These are phyloP conservation scores for Heterocephalus glaber DNA, from an alignment of 2,113 vertebrate genomes.

Conservation along the genomic window DNA sequence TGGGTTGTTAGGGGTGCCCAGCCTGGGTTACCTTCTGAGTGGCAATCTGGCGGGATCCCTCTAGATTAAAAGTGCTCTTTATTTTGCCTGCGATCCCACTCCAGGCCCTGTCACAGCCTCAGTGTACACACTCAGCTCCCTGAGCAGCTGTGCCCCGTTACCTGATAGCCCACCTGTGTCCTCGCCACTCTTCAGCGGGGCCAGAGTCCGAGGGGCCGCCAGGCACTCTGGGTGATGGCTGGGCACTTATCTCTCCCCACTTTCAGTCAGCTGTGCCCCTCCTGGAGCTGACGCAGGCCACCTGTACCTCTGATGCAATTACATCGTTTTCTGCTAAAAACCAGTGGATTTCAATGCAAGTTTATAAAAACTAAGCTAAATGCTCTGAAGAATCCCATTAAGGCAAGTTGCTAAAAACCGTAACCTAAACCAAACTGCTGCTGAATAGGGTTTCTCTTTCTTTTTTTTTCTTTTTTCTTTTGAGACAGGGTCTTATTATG, in stretches of 20 bases:
- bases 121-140: neutral
- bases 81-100: neutral
- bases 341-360: neutral
- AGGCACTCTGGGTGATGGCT: neutral
- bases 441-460: neutral
- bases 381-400: neutral
- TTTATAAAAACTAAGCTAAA: neutral
- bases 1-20: neutral
- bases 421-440: neutral
- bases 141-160: fast-evolving
- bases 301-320: fast-evolving
- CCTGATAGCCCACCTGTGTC: neutral
- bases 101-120: neutral
- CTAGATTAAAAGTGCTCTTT: neutral
- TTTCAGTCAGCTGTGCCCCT: fast-evolving
- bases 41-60: neutral
- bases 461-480: too few species aligned
- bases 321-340: neutral
- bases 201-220: fast-evolving
- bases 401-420: neutral
- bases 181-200: neutral
- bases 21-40: neutral
- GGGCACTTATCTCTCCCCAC: neutral
- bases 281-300: neutral
- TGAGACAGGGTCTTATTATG: neutral